These are phyloP conservation scores for Collichthys lucidus DNA, from an alignment of 2,113 vertebrate genomes.

Conservation along the genomic window DNA sequence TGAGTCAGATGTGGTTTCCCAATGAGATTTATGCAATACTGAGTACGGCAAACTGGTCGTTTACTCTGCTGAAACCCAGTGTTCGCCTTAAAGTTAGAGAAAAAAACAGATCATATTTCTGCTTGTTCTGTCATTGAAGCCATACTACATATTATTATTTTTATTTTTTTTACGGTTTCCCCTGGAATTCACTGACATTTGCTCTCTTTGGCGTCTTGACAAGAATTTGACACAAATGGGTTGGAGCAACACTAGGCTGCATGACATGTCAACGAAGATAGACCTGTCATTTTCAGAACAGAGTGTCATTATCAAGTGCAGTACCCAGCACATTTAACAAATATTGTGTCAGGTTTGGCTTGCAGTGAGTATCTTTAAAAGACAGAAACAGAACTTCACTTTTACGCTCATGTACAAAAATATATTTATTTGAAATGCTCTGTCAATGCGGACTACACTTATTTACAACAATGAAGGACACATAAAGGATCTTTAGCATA, in stretches of 20 bases:
- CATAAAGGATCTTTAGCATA: conserved; percentile 14
- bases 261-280: not conserved
- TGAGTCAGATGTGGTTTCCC: conserved; percentile 3
- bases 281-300: conserved; percentile 2
- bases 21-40: not conserved
- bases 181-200: not conserved
- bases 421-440: conserved; percentile 78
- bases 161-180: no score
- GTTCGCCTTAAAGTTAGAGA: not conserved
- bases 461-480: conserved; percentile 58
- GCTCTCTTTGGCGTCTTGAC: not conserved
- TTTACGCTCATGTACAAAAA: conserved; percentile 72
- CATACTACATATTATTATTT: not conserved
- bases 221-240: not conserved
- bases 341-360: not conserved
- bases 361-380: conserved; percentile 1
- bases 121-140: not conserved
- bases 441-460: conserved; percentile 45
- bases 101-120: not conserved
- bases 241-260: conserved; percentile 5
- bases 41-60: no score
- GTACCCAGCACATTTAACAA: not conserved
- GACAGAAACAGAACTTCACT: not conserved
- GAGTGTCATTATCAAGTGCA: not conserved
- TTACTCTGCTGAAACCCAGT: not conserved